These are phyloP conservation scores for Latrodectus elegans DNA, from an alignment of 2,888 invertebrate species.

Conservation along the genomic window DNA sequence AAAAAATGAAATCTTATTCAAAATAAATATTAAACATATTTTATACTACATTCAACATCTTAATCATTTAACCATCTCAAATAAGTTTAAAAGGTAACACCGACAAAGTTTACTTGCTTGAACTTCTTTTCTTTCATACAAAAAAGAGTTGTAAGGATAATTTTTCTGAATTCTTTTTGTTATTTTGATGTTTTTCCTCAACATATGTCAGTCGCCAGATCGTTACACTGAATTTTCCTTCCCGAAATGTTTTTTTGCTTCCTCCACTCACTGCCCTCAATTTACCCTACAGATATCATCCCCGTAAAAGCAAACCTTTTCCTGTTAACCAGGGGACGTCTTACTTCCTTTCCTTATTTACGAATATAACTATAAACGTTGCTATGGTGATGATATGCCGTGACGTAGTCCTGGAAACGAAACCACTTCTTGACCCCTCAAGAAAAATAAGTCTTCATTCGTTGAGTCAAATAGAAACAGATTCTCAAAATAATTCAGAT, in stretches of 20 bases:
- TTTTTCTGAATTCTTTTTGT: too few relatives aligned
- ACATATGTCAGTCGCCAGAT: too few relatives aligned
- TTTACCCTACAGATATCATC: neutral
- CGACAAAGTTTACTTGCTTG: too few relatives aligned
- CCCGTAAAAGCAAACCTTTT: neutral
- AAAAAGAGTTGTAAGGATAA: too few relatives aligned
- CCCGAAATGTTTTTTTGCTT: neutral
- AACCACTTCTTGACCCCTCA: conserved; percentile 39
- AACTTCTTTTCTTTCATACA: too few relatives aligned
- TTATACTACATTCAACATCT: too few relatives aligned
- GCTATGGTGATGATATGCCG: conserved; percentile 27
- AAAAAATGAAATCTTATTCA: too few relatives aligned
- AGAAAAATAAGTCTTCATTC: conserved; percentile 35
- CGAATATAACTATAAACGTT: conserved; percentile 50
- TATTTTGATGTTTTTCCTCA: too few relatives aligned
- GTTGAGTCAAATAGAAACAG: conserved; percentile 31
- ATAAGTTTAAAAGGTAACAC: too few relatives aligned
- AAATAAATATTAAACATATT: too few relatives aligned
- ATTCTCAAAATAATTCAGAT: conserved; percentile 39
- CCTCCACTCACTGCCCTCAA: neutral
- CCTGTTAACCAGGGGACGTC: neutral
- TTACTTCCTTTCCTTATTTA: neutral
- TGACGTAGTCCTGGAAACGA: conserved; percentile 39
- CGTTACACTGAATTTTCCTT: too few relatives aligned
- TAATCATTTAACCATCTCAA: too few relatives aligned